phyloP scores from a whole-genome alignment of 2,888 invertebrate species.

The Piscicola geometra region DNA sequence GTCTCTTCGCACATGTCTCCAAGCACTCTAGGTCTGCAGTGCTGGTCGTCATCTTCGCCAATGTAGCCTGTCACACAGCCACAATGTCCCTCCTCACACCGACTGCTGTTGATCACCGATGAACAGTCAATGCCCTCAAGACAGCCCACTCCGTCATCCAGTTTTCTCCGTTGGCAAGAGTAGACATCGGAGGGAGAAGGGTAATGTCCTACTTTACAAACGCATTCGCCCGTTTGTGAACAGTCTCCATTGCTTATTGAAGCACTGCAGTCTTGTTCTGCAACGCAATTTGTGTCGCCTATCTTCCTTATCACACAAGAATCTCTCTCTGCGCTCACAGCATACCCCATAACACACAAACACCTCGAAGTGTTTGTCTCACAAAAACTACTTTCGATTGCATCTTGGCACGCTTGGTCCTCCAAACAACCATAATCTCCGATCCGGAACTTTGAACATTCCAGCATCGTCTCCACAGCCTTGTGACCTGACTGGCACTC shows the following conservation, averaged over 20 bases:
- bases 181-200: background rate
- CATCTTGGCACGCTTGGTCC: background rate
- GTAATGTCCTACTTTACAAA: conserved; percentile 24
- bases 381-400: conserved; percentile 10
- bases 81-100: conserved; percentile 35
- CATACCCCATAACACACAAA: conserved; percentile 25
- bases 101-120: conserved; percentile 33
- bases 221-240: conserved; percentile 19
- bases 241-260: conserved; percentile 22
- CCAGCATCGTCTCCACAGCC: background rate
- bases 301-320: conserved; percentile 16
- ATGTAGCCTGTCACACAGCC: conserved; percentile 35
- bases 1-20: background rate
- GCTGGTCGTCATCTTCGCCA: background rate
- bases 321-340: background rate
- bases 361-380: background rate
- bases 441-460: conserved; percentile 13
- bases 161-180: background rate
- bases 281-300: conserved; percentile 20
- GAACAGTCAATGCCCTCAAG: background rate
- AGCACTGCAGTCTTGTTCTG: conserved; percentile 22
- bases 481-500: conserved; percentile 31
- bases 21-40: conserved; percentile 20
- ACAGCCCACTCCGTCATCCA: conserved; percentile 11
- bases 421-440: background rate